phyloP scores from a whole-genome alignment of 2,113 vertebrate genomes.

The Erythrolamprus reginae region DNA sequence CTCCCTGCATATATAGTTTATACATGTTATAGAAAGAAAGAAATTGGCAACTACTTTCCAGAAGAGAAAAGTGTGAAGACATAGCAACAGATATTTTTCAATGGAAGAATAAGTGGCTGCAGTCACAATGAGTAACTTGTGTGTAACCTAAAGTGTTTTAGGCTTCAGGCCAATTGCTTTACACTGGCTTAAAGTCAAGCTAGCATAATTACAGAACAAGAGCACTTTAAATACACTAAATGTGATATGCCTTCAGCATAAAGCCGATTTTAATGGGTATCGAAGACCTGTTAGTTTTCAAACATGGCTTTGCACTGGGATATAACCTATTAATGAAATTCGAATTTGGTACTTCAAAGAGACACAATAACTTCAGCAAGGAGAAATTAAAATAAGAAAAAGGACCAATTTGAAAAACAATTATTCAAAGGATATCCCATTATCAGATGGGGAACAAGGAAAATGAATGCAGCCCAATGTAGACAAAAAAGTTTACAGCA shows the following conservation, averaged over 20 bases:
- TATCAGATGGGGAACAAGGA: background rate
- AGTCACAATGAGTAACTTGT: background rate
- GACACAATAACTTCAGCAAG: background rate
- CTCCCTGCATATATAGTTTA: background rate
- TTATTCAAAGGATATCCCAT: background rate
- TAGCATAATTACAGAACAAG: no score
- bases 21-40: background rate
- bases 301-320: background rate
- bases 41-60: background rate
- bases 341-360: background rate
- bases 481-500: background rate
- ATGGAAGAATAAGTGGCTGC: background rate
- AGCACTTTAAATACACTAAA: no score
- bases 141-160: no score
- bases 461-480: background rate
- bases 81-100: background rate
- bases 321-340: background rate
- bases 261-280: background rate
- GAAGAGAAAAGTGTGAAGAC: background rate
- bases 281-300: background rate
- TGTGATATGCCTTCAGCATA: no score
- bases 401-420: background rate
- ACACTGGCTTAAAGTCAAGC: no score
- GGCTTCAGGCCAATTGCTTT: no score
- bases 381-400: background rate